A percentile compares a stretch with the other conserved stretches of the same genome.
phyloP scores from a whole-genome alignment of 1,140 invertebrate genomes.

The Pachypsylla venusta region DNA sequence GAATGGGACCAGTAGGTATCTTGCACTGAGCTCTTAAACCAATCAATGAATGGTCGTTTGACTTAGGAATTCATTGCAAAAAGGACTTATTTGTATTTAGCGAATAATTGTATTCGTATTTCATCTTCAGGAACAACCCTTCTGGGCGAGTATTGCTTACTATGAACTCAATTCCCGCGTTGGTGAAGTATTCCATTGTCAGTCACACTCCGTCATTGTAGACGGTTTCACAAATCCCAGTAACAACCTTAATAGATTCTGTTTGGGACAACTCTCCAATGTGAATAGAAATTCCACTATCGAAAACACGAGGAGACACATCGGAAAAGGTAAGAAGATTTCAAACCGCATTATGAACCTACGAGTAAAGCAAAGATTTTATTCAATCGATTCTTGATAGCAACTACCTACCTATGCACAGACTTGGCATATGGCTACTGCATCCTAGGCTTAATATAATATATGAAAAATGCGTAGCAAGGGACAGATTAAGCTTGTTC shows the following conservation, averaged over 20 bases:
- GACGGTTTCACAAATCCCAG: constrained; percentile 94
- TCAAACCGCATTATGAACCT: not conserved
- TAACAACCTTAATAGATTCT: constrained; percentile 88
- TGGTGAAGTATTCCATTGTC: constrained; percentile 88
- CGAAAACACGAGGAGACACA: constrained; percentile 89
- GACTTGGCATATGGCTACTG: too few species aligned
- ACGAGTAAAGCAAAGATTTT: not conserved
- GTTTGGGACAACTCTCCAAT: constrained; percentile 86
- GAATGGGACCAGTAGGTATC: too few species aligned
- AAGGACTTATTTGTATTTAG: not conserved
- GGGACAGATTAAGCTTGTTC: too few species aligned
- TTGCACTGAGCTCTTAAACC: too few species aligned
- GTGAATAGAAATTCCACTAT: constrained; percentile 96
- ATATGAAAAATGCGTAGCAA: too few species aligned
- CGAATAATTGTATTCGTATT: not conserved
- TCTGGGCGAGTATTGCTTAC: constrained; percentile 91
- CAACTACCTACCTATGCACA: not conserved
- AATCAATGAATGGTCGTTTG: too few species aligned
- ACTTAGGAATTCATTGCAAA: too few species aligned
- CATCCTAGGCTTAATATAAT: too few species aligned
- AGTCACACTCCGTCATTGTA: constrained; percentile 77
- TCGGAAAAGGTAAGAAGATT: constrained; percentile 55
- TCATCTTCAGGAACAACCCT: constrained; percentile 59
- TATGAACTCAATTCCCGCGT: constrained; percentile 92
- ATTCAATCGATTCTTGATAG: not conserved